Base-by-base conservation (phyloP, 2,113 vertebrate genomes). In the Zosterops lateralis region DNA sequence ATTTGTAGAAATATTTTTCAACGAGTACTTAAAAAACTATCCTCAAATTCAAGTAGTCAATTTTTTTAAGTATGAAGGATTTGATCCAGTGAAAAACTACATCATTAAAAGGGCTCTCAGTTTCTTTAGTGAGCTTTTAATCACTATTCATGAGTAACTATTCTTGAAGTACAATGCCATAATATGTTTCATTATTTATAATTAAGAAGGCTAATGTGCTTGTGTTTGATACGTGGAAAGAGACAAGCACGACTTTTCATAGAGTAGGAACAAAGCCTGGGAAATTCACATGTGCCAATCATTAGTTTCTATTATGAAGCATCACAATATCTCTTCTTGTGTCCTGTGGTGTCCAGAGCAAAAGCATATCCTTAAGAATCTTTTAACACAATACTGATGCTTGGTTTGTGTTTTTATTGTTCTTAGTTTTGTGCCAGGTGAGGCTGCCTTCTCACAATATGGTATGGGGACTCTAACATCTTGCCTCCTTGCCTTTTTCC, bases 1-100 rank as follows among this genome's bases (percentile, higher is more conserved):
- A 84, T 57, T 25, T 89, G 28, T 13, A 77, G 51, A 62, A 76
- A 21, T 38, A 82, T 21, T 86, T 88, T 92, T 81, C 32, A 76
- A 29, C 5, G 34, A 4, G 7, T 36, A 73, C 19, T 61, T 83
- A 1, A 79, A 72, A 86, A 64, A 36, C 3, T 48, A 19, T 5
- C 12, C 8, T 79, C 24, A 26, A 62, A 68, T 58, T 92, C 61
- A 82, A 67, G 32, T 47, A 0, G 47, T 8, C 0, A 1, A 6
- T 31, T 14, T 28, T 53, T 87, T 83, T 38, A 88, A 93, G 24
- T 8, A 32, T 42, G 26, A 64, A 65, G 9, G 19, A 36, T 70
- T 42, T 74, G 28, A 84, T 66, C 22, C 82, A 82, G 12, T 50
- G 26, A 24, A 70, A 77, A 77, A 60, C 51, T 42, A 48, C 36